Percentiles rank a stretch among this genome's conserved stretches.
These are phyloP conservation scores for Drosophila hamatofila DNA, from an alignment of 2,888 invertebrate species.

Conservation along the genomic window DNA sequence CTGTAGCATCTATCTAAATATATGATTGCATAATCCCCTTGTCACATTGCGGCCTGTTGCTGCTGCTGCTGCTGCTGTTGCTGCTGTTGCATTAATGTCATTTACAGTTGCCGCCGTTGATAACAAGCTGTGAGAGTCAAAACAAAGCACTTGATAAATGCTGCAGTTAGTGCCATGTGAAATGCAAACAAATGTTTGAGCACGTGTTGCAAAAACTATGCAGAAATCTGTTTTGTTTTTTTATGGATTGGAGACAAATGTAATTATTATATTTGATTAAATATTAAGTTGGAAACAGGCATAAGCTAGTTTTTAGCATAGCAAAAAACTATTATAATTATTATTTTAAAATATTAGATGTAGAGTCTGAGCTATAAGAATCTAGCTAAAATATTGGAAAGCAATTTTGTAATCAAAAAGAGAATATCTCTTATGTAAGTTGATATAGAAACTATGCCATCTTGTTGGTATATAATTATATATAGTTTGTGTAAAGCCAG, in stretches of 20 bases:
- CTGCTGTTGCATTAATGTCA: slow-evolving; percentile 25
- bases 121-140: slow-evolving; percentile 11
- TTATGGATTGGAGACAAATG: too few species aligned
- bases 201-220: slow-evolving; percentile 1
- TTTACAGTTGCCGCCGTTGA: slow-evolving; percentile 33
- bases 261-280: too few species aligned
- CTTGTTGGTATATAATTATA: too few species aligned
- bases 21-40: slow-evolving; percentile 73
- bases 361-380: too few species aligned
- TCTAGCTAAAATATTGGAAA: too few species aligned
- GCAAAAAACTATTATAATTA: too few species aligned
- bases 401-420: too few species aligned
- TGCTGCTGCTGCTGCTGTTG: slow-evolving; percentile 16
- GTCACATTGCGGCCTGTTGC: slow-evolving; percentile 40
- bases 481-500: too few species aligned
- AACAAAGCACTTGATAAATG: slow-evolving; percentile 5
- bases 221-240: neutral
- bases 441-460: too few species aligned
- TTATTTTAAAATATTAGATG: too few species aligned
- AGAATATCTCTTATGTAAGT: too few species aligned
- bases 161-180: slow-evolving; percentile 2
- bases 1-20: slow-evolving; percentile 22
- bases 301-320: too few species aligned
- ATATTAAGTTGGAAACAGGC: neutral
- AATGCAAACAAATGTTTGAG: neutral